Evolutionary conservation across 2,113 vertebrate species (phyloP).

Genomic region (pig (Sus scrofa)): T2T-Sscrofa CM000814.6:68781501-68782000

Average conservation of each 20-base stretch:
- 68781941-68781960: not conserved
- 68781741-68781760: not conserved
- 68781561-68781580: not conserved
- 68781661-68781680: not conserved
- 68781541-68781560: not conserved
- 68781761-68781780: not conserved
- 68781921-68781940: not conserved
- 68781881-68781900: not conserved
- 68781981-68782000: not conserved
- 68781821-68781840: not conserved
- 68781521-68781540: not conserved
- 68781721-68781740: not conserved
- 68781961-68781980: not conserved
- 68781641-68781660: not conserved
- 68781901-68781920: not conserved
- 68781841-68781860: not conserved
- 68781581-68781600: not conserved
- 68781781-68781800: not conserved
- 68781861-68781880: not conserved
- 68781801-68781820: not conserved
- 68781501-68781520: not conserved
- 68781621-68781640: not conserved
- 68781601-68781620: not conserved
- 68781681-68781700: not conserved
- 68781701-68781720: fast-evolving